Conservation (phyloP, 35 echinoderm and acorn worm genomes). For the Eucidaris tribuloides region DNA sequence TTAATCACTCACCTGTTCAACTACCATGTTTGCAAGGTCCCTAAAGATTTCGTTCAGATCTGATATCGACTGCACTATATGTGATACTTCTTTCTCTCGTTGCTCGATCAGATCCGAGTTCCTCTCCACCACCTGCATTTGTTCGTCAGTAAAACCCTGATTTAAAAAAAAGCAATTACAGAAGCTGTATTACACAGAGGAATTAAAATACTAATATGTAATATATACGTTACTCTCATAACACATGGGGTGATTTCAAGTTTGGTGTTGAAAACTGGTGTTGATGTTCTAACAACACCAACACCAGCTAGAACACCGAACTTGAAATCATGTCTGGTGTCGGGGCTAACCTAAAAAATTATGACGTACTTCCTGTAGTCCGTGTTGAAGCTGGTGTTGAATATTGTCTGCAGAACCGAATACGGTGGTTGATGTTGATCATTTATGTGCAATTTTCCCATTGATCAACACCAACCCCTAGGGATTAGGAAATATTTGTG, state of each 20-base stretch:
- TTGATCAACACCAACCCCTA: too few species aligned
- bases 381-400: too few species aligned
- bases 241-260: too few species aligned
- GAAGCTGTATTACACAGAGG: neutral
- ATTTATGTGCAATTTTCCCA: too few species aligned
- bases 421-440: too few species aligned
- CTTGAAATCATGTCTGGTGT: too few species aligned
- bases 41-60: constrained; percentile 97
- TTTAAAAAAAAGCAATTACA: neutral
- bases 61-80: constrained; percentile 97
- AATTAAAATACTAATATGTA: neutral
- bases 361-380: too few species aligned
- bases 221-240: neutral
- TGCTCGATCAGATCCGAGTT: constrained; percentile 72
- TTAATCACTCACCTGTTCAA: constrained; percentile 80
- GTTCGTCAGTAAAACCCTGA: constrained; percentile 89
- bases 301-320: too few species aligned
- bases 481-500: too few species aligned
- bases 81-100: constrained; percentile 83
- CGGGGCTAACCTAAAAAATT: too few species aligned
- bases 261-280: too few species aligned
- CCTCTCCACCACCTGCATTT: constrained; percentile 85
- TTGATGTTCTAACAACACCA: too few species aligned
- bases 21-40: constrained; percentile 93
- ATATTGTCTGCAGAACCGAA: neutral